Conservation (phyloP, 2,888 invertebrate genomes). For the Drosophila bunnanda region DNA sequence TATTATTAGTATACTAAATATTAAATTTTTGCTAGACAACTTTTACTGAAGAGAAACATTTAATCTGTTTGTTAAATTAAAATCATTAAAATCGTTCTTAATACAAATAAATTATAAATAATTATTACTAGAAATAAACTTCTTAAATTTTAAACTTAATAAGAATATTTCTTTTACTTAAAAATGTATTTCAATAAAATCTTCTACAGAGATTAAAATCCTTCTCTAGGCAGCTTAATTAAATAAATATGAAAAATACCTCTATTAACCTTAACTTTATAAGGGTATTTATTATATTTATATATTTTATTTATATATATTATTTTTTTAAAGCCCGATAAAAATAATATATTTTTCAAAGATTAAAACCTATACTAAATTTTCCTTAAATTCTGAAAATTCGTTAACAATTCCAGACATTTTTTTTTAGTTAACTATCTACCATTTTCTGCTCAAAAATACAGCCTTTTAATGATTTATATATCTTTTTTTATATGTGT, state of each 20-base stretch:
- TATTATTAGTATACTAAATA: too few species aligned
- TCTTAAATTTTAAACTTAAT: neutral
- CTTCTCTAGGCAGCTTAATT: neutral
- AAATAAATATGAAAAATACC: neutral
- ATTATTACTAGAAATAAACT: too few species aligned
- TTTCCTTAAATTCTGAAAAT: too few species aligned
- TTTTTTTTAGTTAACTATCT: neutral
- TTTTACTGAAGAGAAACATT: neutral
- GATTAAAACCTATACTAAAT: too few species aligned
- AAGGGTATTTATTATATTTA: too few species aligned
- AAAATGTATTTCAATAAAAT: neutral
- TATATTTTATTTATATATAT: too few species aligned
- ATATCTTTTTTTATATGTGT: slow-evolving; percentile 4
- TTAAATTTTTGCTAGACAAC: neutral
- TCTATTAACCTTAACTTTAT: too few species aligned
- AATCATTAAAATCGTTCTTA: too few species aligned
- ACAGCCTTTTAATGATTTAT: neutral
- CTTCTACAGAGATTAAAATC: neutral
- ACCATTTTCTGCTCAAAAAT: neutral
- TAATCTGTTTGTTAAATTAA: too few species aligned
- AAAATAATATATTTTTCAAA: neutral
- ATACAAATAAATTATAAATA: too few species aligned
- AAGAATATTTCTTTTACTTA: neutral
- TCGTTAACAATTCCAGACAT: too few species aligned
- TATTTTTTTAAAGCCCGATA: too few species aligned